These are phyloP conservation scores for Hymenochirus boettgeri DNA, from an alignment of 2,113 vertebrate species.

Conservation along the genomic window DNA sequence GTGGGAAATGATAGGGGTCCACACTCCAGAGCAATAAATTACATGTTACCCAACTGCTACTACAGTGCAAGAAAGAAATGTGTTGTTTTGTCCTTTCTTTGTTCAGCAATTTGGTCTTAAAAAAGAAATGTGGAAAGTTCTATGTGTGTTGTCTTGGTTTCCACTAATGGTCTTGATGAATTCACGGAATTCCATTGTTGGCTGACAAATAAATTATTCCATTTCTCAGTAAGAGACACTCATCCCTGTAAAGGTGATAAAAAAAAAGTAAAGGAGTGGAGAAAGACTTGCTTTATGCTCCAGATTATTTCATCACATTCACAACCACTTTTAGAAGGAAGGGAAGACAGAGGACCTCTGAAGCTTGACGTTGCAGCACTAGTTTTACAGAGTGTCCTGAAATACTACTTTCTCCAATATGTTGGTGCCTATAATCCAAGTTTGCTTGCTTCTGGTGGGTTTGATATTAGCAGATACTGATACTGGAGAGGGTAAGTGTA, in stretches of 20 bases:
- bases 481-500: constrained; percentile 28
- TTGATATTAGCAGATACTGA: neutral
- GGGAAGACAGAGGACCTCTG: constrained; percentile 2
- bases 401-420: constrained; percentile 1
- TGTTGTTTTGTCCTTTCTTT: constrained; percentile 37
- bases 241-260: constrained; percentile 28
- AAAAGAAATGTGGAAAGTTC: constrained; percentile 34
- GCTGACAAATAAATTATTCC: constrained; percentile 14
- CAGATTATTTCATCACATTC: constrained; percentile 18
- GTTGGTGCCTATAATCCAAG: neutral
- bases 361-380: constrained; percentile 1
- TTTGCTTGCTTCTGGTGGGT: neutral
- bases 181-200: constrained; percentile 34
- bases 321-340: neutral
- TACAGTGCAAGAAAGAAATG: constrained; percentile 31
- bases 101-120: constrained; percentile 38
- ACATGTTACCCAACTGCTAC: constrained; percentile 30
- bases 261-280: constrained; percentile 6
- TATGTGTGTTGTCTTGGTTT: constrained; percentile 31
- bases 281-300: constrained; percentile 11
- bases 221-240: constrained; percentile 23
- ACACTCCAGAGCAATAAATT: constrained; percentile 36
- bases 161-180: constrained; percentile 29
- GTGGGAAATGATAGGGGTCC: constrained; percentile 21
- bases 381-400: neutral